Evolutionary conservation across 2,797 vertebrate genomes (phyloP), one percentile per base, ranked within the genome.

Genomic region (Sebastes miniatus): DNA sequence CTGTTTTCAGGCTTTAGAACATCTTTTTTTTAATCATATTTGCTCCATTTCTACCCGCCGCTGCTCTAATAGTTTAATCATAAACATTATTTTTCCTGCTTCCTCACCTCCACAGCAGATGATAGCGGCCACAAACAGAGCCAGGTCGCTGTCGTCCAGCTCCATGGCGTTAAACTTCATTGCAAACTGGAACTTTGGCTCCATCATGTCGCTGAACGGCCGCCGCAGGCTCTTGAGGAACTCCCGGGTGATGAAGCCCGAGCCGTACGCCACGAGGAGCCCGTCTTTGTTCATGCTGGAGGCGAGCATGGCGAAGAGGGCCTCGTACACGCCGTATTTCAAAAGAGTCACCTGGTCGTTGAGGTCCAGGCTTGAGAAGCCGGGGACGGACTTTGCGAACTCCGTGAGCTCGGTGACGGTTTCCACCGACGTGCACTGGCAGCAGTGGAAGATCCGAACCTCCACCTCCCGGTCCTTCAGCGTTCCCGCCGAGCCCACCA

Each of bases 261-360:
- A 96, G 50, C 98, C 98, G 0, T 96, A 97, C 2, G 97, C 97
- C 0, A 99, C 97, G 43, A 99, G 95, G 88, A 99, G 96, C 25
- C 98, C 98, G 0, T 99, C 98, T 77, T 99, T 99, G 95, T 99
- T 99, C 98, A 99, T 99, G 64, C 97, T 96, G 10, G 98, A 98
- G 13, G 98, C 97, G 79, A 99, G 87, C 97, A 99, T 96, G 34
- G 98, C 96, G 63, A 99, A 99, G 63, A 99, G 97, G 68, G 98
- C 98, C 92, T 99, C 98, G 6, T 99, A 96, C 25, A 99, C 98
- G 0, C 98, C 98, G 0, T 99, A 99, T 77, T 99, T 99, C 58
- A 99, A 81, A 43, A 99, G 90, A 0, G 98, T 99, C 92, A 99
- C 98, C 88, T 99, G 98, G 80, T 99, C 98, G 0, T 99, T 99